phyloP scores from a whole-genome alignment of 2,113 vertebrate species.

The Chauna torquata region DNA sequence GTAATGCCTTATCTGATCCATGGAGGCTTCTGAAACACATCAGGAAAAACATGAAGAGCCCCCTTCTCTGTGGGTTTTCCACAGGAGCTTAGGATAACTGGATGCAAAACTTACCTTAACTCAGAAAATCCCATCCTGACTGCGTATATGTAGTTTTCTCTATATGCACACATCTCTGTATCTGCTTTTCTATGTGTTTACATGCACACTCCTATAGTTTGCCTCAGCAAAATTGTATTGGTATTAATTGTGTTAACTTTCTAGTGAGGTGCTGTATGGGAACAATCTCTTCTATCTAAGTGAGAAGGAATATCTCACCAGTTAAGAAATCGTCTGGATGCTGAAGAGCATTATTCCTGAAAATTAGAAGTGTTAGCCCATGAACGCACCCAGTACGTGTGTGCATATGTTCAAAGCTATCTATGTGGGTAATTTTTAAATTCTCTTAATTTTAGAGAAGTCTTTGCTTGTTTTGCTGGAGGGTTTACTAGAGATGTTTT shows the following conservation, averaged over 20 bases:
- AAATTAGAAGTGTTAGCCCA: neutral
- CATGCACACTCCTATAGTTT: neutral
- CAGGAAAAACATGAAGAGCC: neutral
- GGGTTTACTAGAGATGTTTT: neutral
- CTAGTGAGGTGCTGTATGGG: neutral
- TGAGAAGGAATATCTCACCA: neutral
- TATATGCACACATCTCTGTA: neutral
- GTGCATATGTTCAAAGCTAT: neutral
- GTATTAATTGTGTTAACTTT: neutral
- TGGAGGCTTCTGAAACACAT: neutral
- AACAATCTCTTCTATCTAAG: rapidly evolving
- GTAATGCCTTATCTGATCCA: neutral
- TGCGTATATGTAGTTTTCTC: neutral
- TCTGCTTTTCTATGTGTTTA: neutral
- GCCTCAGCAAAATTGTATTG: neutral
- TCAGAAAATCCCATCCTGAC: neutral
- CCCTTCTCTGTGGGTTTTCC: neutral
- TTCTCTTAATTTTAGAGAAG: neutral
- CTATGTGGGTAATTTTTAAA: neutral
- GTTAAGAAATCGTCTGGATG: neutral
- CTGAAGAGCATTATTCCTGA: neutral
- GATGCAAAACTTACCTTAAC: neutral
- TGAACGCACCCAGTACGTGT: neutral
- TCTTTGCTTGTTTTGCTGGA: neutral
- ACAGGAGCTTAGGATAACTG: neutral